phyloP scores from a whole-genome alignment of 2,797 vertebrate species.

The Hoplostethus mediterraneus region DNA sequence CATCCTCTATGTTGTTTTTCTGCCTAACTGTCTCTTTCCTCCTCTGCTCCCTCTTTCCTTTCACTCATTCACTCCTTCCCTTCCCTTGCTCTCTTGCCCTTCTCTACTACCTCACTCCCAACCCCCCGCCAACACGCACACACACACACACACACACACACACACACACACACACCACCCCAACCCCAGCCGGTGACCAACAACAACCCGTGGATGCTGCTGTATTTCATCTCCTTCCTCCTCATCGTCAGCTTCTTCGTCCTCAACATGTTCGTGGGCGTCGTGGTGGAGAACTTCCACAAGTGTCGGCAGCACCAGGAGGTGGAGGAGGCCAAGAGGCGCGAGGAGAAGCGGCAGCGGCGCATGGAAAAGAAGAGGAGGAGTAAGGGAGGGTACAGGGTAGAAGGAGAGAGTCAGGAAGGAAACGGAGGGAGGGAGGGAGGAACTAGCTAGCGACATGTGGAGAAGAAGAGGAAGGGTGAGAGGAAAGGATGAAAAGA shows the following conservation, averaged over 20 bases:
- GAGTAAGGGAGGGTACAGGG: constrained; percentile 80
- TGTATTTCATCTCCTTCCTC: constrained; percentile 94
- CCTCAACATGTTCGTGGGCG: constrained; percentile 81
- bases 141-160: constrained; percentile 37
- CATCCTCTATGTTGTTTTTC: no score
- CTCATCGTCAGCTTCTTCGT: constrained; percentile 95
- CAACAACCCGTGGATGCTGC: constrained; percentile 93
- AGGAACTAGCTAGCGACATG: background rate
- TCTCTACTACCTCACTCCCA: background rate
- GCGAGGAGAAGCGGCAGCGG: constrained; percentile 87
- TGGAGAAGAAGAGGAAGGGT: background rate
- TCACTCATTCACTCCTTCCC: background rate
- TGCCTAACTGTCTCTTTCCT: background rate
- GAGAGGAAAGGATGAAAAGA: constrained; percentile 4
- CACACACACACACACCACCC: constrained; percentile 26
- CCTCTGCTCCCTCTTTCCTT: background rate
- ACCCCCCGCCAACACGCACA: constrained; percentile 32
- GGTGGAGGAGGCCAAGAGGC: constrained; percentile 85
- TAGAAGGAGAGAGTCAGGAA: constrained; percentile 33
- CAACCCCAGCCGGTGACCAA: constrained; percentile 62
- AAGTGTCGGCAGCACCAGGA: constrained; percentile 82
- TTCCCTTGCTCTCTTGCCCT: no score
- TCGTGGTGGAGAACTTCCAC: no score
- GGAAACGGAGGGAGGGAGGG: background rate
- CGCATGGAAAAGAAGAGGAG: constrained; percentile 89